Evolutionary conservation across 2,888 invertebrate genomes (phyloP).

Genomic region (Rosalia funebris): DNA sequence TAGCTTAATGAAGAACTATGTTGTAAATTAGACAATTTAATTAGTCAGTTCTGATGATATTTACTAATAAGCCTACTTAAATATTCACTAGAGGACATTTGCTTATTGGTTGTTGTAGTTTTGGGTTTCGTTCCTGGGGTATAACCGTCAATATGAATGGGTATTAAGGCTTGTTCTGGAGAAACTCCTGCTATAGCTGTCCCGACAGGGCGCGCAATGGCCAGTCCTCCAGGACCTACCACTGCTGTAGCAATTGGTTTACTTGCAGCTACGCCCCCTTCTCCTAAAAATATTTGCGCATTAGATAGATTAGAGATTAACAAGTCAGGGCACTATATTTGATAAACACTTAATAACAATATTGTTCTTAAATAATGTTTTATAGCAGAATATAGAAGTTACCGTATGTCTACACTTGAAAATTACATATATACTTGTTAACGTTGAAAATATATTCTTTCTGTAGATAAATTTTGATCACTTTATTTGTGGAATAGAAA

Average conservation of each 20-base stretch:
- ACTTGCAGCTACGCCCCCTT: slow-evolving; percentile 77
- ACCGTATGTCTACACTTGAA: no score
- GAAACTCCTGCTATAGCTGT: slow-evolving; percentile 80
- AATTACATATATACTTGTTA: no score
- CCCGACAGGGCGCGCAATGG: slow-evolving; percentile 76
- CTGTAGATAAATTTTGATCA: no score
- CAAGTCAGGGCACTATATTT: no score
- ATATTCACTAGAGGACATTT: slow-evolving; percentile 51
- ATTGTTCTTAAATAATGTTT: no score
- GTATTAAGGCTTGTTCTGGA: slow-evolving; percentile 64
- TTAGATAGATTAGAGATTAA: no score
- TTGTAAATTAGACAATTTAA: slow-evolving; percentile 2
- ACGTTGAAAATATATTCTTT: no score
- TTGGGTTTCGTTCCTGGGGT: slow-evolving; percentile 37
- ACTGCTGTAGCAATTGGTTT: slow-evolving; percentile 78
- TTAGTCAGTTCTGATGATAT: slow-evolving; percentile 55
- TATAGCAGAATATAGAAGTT: no score
- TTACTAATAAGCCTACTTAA: slow-evolving; percentile 59
- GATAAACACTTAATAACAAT: no score
- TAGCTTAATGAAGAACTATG: background rate
- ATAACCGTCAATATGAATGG: slow-evolving; percentile 54
- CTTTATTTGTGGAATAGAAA: no score
- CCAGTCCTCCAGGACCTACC: slow-evolving; percentile 75
- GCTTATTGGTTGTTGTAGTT: slow-evolving; percentile 33
- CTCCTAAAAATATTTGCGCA: no score